phyloP scores from a whole-genome alignment of 2,113 vertebrate species.

The Onychostoma macrolepis region DNA sequence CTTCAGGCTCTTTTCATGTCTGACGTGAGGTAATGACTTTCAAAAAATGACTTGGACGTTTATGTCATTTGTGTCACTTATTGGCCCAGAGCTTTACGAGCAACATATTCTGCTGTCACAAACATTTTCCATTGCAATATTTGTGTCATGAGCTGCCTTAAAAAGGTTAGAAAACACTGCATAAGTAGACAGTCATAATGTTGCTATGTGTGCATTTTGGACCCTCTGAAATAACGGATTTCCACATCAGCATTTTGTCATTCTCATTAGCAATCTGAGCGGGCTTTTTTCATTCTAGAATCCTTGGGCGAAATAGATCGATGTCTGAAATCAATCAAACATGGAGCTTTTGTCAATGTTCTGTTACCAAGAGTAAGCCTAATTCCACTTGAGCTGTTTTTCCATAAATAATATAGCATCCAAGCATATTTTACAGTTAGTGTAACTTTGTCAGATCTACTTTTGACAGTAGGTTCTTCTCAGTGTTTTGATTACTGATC shows the following conservation, averaged over 20 bases:
- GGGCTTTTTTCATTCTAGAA: not conserved
- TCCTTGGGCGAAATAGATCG: not conserved
- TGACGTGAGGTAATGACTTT: not conserved
- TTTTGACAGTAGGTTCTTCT: not conserved
- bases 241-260: slow-evolving; percentile 20
- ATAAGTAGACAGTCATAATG: not conserved
- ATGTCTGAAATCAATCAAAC: slow-evolving; percentile 5
- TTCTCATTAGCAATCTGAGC: slow-evolving; percentile 10
- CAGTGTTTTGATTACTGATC: too few species aligned
- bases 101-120: not conserved
- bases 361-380: slow-evolving; percentile 11
- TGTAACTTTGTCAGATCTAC: not conserved
- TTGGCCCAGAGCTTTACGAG: not conserved
- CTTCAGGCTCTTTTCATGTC: not conserved
- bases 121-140: not conserved
- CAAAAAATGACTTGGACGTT: not conserved
- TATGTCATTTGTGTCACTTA: not conserved
- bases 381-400: not conserved
- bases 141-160: not conserved
- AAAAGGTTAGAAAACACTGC: not conserved
- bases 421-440: not conserved
- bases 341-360: not conserved
- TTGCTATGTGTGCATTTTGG: not conserved
- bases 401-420: not conserved
- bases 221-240: not conserved